These are phyloP conservation scores for Papilio aristodemus DNA, from an alignment of 1,140 invertebrate genomes.

Conservation along the genomic window DNA sequence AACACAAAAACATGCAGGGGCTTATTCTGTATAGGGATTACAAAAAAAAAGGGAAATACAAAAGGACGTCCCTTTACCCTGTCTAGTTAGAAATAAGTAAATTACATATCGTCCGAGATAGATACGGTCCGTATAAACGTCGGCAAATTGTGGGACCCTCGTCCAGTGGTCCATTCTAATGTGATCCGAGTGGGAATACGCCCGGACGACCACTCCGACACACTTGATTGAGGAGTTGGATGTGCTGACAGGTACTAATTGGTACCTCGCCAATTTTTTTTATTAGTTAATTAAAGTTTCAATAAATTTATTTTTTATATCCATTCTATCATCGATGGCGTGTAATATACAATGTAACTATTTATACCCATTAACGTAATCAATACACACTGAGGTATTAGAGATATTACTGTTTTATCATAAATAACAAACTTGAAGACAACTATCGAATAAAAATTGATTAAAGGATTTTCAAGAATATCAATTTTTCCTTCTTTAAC, in stretches of 20 bases:
- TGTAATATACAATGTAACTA: too few species aligned
- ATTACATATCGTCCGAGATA: constrained; percentile 49
- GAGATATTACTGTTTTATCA: too few species aligned
- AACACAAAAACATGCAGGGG: constrained; percentile 22
- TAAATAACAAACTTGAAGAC: too few species aligned
- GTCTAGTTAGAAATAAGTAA: constrained; percentile 52
- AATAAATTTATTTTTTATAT: not conserved
- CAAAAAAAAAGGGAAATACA: constrained; percentile 33
- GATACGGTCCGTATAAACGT: constrained; percentile 48
- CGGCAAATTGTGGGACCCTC: constrained; percentile 58
- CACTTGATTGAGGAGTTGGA: constrained; percentile 46
- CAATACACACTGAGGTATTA: too few species aligned
- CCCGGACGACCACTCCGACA: constrained; percentile 41
- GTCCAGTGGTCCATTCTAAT: constrained; percentile 45
- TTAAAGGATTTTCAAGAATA: too few species aligned
- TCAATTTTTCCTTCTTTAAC: too few species aligned
- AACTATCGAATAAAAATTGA: too few species aligned
- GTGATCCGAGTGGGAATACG: constrained; percentile 48
- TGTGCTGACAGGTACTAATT: constrained; percentile 37
- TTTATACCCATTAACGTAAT: too few species aligned
- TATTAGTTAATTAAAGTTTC: not conserved
- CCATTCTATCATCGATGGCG: too few species aligned
- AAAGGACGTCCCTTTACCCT: constrained; percentile 37
- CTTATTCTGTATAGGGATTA: constrained; percentile 9
- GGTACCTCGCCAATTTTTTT: not conserved